Base-by-base conservation (phyloP, 2,888 invertebrate species). In the Melikaiella ostensackeni region DNA sequence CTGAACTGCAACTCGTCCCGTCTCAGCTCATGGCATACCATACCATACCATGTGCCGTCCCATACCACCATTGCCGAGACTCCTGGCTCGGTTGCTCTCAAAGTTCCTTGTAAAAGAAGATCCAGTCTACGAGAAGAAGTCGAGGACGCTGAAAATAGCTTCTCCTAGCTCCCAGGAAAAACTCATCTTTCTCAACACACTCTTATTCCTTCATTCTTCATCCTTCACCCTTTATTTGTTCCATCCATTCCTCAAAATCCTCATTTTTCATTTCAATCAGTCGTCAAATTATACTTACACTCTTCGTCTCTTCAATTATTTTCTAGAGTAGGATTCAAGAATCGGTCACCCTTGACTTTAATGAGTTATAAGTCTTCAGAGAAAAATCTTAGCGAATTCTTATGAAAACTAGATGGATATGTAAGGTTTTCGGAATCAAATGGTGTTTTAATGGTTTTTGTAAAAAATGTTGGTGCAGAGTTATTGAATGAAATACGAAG, bases 1-100 rank as follows among this genome's bases (percentile, higher is more conserved):
- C 90, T 90, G 91, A 90, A 89, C 89, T 88, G 89, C 88, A 90
- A 91, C 90, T 88, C 88, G 88, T 87, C 86, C 77, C 85, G 81
- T 84, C 85, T 79, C 79, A 79, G 74, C 74, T 75, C 79, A 80
- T 75, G 78, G 77, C 82, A 80, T 78, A 79, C 78, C 80, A 83
- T 75, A 61, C 73, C 42, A 59, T 77, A 46, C 61, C 77, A 75
- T 73, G 55, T 62, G 61, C 63, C 76, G 75, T 77, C 77, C 62
- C 74, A 63, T 77, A 70, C 74, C 38, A 73, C 66, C 73, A 75
- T 75, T 70, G 64, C 77, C 77, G 57, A 66, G 76, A 75, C 80
- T 82, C 77, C 79, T 80, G 33, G 79, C 83, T 77, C 80, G 76
- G 77, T 75, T 78, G 61, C 80, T 82, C 27, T 27, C 19, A 16